phyloP scores from a whole-genome alignment of 2,888 invertebrate genomes.

The Lepidochrysops patricia region DNA sequence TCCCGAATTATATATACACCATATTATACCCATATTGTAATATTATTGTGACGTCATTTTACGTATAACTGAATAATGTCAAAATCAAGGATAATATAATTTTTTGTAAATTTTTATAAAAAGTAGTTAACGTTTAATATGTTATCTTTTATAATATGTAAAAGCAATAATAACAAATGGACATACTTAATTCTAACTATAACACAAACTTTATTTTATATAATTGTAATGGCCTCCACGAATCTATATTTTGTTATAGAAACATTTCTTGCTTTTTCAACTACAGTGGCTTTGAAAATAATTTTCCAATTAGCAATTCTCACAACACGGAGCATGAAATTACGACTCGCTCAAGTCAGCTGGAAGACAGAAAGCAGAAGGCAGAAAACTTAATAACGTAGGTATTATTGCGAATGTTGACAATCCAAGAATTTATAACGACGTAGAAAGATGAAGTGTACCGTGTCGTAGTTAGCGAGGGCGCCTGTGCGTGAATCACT shows the following conservation, averaged over 20 bases:
- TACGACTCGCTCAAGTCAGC: constrained; percentile 4
- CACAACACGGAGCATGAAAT: not conserved
- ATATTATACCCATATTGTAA: not conserved
- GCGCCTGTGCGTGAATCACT: constrained; percentile 31
- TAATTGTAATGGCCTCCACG: no score
- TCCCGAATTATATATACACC: not conserved
- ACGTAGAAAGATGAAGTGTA: constrained; percentile 23
- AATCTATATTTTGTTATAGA: not conserved
- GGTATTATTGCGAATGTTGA: constrained; percentile 20
- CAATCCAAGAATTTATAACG: constrained; percentile 28
- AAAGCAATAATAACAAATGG: no score
- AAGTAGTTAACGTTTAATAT: no score
- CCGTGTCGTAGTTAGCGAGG: constrained; percentile 39
- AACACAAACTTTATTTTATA: no score
- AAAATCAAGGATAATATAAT: no score
- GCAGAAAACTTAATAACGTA: constrained; percentile 16
- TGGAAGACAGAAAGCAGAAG: not conserved
- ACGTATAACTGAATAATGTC: no score
- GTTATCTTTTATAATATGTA: no score
- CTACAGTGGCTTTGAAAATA: not conserved
- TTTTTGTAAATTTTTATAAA: no score
- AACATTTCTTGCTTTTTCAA: not conserved
- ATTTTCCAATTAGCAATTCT: constrained; percentile 4
- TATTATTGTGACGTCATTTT: no score
- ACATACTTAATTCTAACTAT: no score